Percentiles rank a stretch among this genome's conserved stretches.
Conservation (phyloP, 1,140 invertebrate species). For the Monochamus saltuarius region DNA sequence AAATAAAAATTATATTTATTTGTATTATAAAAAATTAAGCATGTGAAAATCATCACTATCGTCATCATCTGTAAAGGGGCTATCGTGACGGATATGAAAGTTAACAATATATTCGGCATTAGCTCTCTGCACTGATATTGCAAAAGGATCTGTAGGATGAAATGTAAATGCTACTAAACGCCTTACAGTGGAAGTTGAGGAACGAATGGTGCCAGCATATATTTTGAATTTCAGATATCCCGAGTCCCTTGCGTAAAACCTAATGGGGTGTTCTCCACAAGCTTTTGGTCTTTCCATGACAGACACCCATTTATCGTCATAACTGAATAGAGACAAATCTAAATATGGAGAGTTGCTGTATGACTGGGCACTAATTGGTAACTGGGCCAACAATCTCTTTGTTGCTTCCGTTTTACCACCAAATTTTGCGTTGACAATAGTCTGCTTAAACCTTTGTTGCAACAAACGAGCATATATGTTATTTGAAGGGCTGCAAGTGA, state of each 20-base stretch:
- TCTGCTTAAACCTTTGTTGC: conserved; percentile 75
- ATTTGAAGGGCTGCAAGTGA: conserved; percentile 89
- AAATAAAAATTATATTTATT: neutral
- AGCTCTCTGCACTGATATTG: conserved; percentile 92
- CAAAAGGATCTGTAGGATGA: conserved; percentile 94
- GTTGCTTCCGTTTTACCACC: conserved; percentile 85
- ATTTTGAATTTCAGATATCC: conserved; percentile 87
- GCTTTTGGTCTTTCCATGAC: conserved; percentile 93
- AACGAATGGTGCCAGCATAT: conserved; percentile 72
- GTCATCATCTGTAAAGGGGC: neutral
- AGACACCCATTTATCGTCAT: conserved; percentile 96
- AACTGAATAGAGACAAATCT: conserved; percentile 89
- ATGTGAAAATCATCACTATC: conserved; percentile 1
- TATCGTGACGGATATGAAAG: conserved; percentile 78
- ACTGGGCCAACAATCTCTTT: conserved; percentile 84
- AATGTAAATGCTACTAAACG: conserved; percentile 96
- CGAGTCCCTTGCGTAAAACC: conserved; percentile 90
- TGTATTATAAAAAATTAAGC: conserved; percentile 14
- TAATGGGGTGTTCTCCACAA: conserved; percentile 90
- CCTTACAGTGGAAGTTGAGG: conserved; percentile 62
- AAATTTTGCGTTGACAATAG: conserved; percentile 82
- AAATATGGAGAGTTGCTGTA: conserved; percentile 92
- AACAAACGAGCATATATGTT: conserved; percentile 78
- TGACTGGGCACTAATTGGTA: conserved; percentile 94
- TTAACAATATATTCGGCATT: conserved; percentile 96